A percentile compares a stretch with the other conserved stretches of the same genome.
Conservation (phyloP, 1,140 invertebrate species). For the Cotesia vestalis region DNA sequence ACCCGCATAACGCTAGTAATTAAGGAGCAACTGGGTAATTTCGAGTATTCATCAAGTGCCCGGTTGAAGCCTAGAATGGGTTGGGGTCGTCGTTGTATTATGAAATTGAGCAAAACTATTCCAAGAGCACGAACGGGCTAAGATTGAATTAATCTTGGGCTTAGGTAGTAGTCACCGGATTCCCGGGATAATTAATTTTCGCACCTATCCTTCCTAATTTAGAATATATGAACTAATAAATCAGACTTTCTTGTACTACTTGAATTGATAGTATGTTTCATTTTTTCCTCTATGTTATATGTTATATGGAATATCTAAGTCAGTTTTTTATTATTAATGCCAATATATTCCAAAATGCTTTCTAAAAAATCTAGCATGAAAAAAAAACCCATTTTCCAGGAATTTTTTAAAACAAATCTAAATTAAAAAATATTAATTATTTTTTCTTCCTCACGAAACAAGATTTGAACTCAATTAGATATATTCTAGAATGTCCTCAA, state of each 20-base stretch:
- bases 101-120: conserved; percentile 8
- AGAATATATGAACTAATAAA: conserved; percentile 35
- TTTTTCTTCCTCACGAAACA: no score
- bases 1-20: conserved; percentile 22
- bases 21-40: conserved; percentile 35
- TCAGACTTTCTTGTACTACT: conserved; percentile 14
- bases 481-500: no score
- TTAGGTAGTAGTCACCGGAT: conserved; percentile 40
- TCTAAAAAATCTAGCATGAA: no score
- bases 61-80: conserved; percentile 19
- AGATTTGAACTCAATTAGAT: no score
- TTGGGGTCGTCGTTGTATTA: conserved; percentile 23
- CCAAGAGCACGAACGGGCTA: conserved; percentile 32
- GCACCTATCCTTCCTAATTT: conserved; percentile 50
- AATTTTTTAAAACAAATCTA: no score
- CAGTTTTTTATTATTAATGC: no score
- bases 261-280: neutral
- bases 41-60: conserved; percentile 35
- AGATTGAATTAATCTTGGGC: conserved; percentile 46
- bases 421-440: no score
- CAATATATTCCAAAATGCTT: no score
- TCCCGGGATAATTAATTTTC: conserved; percentile 53
- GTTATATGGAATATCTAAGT: no score
- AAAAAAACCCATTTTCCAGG: no score
- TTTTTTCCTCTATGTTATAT: no score